Evolutionary conservation across 2,113 vertebrate species (phyloP), one percentile per base, ranked within the genome.

Genomic region (Lates calcarifer): DNA sequence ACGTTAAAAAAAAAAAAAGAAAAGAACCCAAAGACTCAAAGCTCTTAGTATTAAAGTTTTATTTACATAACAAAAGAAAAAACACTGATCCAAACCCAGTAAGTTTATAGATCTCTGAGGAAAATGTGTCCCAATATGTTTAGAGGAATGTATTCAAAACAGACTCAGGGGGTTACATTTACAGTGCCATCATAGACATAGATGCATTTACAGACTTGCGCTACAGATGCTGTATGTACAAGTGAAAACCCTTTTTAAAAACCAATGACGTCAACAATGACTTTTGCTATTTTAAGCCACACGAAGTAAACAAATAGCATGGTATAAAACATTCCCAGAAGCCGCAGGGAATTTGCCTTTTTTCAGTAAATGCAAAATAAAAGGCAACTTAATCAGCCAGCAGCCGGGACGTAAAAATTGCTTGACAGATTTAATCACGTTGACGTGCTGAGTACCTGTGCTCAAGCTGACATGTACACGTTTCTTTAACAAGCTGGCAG

Each of bases 1-100:
- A n/a, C n/a, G n/a, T n/a, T n/a, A n/a, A n/a, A n/a, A n/a, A n/a
- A n/a, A n/a, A n/a, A n/a, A n/a, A n/a, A n/a, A 35, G 33, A 67
- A 64, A 5, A 43, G 55, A 45, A 65, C 2, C 4, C 33, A 47
- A 22, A 49, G 8, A 71, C 39, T 26, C 1, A 35, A 26, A 31
- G 8, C 7, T 67, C 37, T 67, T 76, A n/a, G 39, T 86, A 86
- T 33, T 85, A 83, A 87, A 91, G 71, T 56, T 92, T 89, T 92
- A 92, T 90, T 92, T 90, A 90, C 85, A 91, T 65, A 75, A 74
- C 43, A 75, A 65, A 79, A 20, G 35, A 56, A 53, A 82, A 66
- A 67, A 69, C 29, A 63, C 26, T 10, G 64, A 80, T 65, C 53
- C 62, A 81, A 71, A 80, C 57, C 57, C 51, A 77, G 55, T 1